Conservation (phyloP, 2,888 invertebrate species). For the Prosopocoilus inquinatus region DNA sequence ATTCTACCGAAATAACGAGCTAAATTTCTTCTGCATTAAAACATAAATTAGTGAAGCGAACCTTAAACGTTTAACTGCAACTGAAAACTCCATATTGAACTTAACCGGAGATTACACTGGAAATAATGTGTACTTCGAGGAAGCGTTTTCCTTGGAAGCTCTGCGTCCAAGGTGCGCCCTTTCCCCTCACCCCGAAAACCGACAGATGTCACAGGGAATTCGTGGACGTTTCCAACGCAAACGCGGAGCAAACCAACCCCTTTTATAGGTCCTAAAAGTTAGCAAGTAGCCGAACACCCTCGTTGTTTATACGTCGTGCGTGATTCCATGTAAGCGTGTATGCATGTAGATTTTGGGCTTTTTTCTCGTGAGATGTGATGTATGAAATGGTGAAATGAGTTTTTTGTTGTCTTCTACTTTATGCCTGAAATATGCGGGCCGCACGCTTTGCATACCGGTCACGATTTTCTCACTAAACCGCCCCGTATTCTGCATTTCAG, state of each 20-base stretch:
- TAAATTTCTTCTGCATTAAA: background rate
- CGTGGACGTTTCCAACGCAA: conserved; percentile 31
- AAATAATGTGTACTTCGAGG: background rate
- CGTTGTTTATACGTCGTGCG: conserved; percentile 28
- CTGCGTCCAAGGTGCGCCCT: background rate
- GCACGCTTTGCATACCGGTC: background rate
- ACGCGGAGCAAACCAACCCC: conserved; percentile 34
- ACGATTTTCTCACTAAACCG: background rate
- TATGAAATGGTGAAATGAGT: conserved; percentile 1
- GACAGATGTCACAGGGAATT: background rate
- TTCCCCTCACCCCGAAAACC: background rate
- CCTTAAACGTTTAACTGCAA: background rate
- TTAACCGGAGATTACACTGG: background rate
- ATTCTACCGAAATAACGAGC: too few relatives aligned
- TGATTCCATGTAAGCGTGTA: conserved; percentile 15
- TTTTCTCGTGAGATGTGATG: background rate
- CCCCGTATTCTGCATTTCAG: too few relatives aligned
- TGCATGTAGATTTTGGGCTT: background rate
- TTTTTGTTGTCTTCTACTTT: background rate
- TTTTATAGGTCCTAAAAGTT: conserved; percentile 36
- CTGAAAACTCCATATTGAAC: background rate
- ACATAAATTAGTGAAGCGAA: background rate
- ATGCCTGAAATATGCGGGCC: background rate
- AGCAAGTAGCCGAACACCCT: conserved; percentile 22
- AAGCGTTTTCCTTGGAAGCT: background rate